Evolutionary conservation across 2,888 invertebrate genomes (phyloP).

Genomic region (Eupithecia insigniata): DNA sequence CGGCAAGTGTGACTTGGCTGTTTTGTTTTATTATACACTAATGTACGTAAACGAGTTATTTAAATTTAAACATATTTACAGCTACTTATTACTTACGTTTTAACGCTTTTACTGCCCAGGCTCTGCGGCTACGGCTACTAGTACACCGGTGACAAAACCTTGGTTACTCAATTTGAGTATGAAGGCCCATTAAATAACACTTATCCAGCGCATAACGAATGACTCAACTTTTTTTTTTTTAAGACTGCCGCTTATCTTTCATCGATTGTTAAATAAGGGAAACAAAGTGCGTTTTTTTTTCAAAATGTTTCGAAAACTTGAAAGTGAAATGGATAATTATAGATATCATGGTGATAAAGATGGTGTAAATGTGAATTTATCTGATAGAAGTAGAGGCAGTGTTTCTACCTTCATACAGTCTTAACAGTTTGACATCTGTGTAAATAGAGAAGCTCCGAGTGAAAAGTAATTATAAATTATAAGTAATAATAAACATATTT

Average conservation of each 20-base stretch:
- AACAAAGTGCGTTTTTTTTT: not conserved
- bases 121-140: too few species aligned
- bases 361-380: not conserved
- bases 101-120: not conserved
- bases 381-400: conserved; percentile 1
- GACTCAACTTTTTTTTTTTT: not conserved
- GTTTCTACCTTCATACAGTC: conserved; percentile 4
- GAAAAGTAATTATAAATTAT: conserved; percentile 11
- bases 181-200: not conserved
- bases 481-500: conserved; percentile 15
- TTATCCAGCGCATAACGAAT: not conserved
- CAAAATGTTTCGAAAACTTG: not conserved
- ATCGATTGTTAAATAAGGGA: not conserved
- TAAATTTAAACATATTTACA: not conserved
- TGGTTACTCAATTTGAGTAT: not conserved
- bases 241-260: not conserved
- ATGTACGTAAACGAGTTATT: not conserved
- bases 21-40: conserved; percentile 10
- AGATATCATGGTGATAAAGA: not conserved
- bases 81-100: not conserved
- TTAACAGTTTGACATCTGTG: not conserved
- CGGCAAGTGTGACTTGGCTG: conserved; percentile 31
- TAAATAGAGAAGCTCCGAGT: not conserved
- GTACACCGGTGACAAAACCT: not conserved
- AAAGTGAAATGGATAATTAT: not conserved